phyloP scores from a whole-genome alignment of 2,113 vertebrate genomes.

The Phyllostomus hastatus region DNA sequence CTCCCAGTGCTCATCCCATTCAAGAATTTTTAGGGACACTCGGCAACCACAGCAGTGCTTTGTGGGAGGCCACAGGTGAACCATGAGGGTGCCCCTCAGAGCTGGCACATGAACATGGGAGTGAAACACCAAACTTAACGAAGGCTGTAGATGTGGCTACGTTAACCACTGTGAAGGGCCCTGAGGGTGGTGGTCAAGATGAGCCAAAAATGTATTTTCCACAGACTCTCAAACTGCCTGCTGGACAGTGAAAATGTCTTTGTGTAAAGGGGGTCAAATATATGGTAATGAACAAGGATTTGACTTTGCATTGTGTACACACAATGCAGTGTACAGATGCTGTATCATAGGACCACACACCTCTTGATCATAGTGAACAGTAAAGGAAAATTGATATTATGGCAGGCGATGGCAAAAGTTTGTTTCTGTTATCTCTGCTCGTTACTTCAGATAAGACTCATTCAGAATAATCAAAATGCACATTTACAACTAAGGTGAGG shows the following conservation, averaged over 20 bases:
- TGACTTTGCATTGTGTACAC: not conserved
- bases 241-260: not conserved
- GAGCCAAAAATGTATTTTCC: not conserved
- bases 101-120: too few species aligned
- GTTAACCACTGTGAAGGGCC: not conserved
- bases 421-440: not conserved
- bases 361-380: not conserved
- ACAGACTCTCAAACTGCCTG: not conserved
- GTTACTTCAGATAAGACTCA: not conserved
- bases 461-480: not conserved
- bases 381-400: not conserved
- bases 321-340: too few species aligned
- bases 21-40: not conserved
- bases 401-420: not conserved
- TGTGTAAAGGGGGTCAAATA: not conserved
- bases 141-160: not conserved
- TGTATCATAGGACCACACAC: too few species aligned
- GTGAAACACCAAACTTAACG: not conserved
- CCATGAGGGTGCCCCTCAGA: not conserved
- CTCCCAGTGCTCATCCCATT: not conserved
- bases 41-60: too few species aligned
- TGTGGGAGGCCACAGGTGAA: too few species aligned
- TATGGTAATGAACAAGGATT: not conserved
- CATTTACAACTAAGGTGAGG: not conserved
- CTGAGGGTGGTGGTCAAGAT: not conserved